Base-by-base conservation (phyloP, 2,888 invertebrate genomes). In the Pandemis corylana region DNA sequence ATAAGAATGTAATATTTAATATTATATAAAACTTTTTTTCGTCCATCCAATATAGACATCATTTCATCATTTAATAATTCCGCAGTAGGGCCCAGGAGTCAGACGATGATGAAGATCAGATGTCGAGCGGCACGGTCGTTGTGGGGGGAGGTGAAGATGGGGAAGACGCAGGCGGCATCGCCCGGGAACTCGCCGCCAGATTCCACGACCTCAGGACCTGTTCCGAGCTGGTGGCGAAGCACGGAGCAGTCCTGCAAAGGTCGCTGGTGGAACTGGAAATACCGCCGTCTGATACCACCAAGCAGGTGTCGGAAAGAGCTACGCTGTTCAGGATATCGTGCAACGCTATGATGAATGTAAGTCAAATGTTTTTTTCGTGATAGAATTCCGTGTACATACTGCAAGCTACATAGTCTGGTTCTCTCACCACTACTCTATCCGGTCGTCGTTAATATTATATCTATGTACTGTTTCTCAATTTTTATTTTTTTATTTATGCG, bases 311-410 rank as follows among this genome's bases (percentile, higher is more conserved):
- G 76, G 99, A 99, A 90, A 95, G 98, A 77, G 98, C 99, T 5
- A 98, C 98, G 13, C 95, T 99, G n/a, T 99, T 99, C 92, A 96
- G 99, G 83, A 98, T 99, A 89, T 98, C 99, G 28, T 98, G 99
- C 78, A 98, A 97, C 91, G 98, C 99, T 71, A 99, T 99, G 99
- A 98, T 99, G 85, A 98, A 98, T 93, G 99, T 94, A 77, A 91
- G 94, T 89, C 6, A 0, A 36, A 4, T n/a, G n/a, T 51, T 51
- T n/a, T 49, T 51, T 5, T 36, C 28, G 28, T 36, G 6, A 6
- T 46, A 51, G 5, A 5, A 51, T 51, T 49, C 10, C 4, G 13
- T 49, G 28, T 36, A 20, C 20, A 20, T 20, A 20, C 28, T 2
- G 28, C 28, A 36, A 36, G 28, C 28, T 36, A 2, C 28, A 36